phyloP scores from a whole-genome alignment of 23 tunicate species.

The Trididemnum nubilum region DNA sequence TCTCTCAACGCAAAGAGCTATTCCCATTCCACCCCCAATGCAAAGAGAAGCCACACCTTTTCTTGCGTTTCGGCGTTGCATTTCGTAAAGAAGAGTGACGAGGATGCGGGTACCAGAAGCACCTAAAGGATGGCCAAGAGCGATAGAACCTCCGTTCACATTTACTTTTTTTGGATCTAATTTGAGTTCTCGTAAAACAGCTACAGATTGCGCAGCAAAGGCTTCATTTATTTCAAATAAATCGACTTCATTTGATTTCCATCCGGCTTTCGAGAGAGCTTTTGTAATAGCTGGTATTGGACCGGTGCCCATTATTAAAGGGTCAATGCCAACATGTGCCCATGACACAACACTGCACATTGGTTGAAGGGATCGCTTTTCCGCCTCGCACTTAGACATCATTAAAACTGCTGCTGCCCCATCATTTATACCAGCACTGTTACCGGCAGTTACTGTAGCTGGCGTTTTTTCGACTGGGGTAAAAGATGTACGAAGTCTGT shows the following conservation, averaged over 20 bases:
- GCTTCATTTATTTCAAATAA: conserved; percentile 87
- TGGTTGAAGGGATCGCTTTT: conserved; percentile 32
- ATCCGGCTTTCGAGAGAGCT: conserved; percentile 53
- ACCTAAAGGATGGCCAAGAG: conserved; percentile 79
- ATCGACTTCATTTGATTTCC: conserved; percentile 58
- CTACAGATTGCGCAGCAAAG: conserved; percentile 67
- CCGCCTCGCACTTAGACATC: conserved; percentile 44
- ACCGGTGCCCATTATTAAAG: conserved; percentile 69
- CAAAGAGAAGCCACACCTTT: conserved; percentile 69
- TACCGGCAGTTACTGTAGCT: conserved; percentile 70
- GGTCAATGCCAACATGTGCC: conserved; percentile 75
- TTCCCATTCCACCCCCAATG: conserved; percentile 71
- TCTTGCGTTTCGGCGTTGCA: conserved; percentile 21
- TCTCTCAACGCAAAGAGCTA: conserved; percentile 53
- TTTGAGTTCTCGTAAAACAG: conserved; percentile 42
- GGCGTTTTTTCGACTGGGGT: background rate
- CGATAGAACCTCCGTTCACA: conserved; percentile 71
- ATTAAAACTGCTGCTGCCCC: conserved; percentile 69
- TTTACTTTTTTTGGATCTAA: conserved; percentile 50
- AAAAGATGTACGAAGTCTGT: conserved; percentile 36
- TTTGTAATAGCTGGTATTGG: conserved; percentile 57
- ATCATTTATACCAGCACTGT: conserved; percentile 63
- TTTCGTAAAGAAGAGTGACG: conserved; percentile 45
- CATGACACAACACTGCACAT: conserved; percentile 43
- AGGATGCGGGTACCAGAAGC: conserved; percentile 56